Percentiles rank a stretch among this genome's conserved stretches.
These are phyloP conservation scores for Cygnus olor DNA, from an alignment of 2,797 vertebrate species.

Conservation along the genomic window DNA sequence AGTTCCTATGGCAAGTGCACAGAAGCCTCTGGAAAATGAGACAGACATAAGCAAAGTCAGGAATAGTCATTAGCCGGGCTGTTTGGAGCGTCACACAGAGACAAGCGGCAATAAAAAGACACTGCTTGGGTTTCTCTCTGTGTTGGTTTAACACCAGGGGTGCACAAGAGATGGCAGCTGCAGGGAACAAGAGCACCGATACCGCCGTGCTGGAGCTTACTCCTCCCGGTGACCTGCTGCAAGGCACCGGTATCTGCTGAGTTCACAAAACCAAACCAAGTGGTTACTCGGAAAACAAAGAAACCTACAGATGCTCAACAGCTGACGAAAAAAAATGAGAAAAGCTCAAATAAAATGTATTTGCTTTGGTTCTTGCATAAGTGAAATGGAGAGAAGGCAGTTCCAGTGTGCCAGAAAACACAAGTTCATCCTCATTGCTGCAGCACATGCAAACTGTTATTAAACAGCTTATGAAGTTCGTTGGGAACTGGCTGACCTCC, in stretches of 20 bases:
- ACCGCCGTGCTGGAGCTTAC: no score
- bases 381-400: neutral
- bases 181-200: neutral
- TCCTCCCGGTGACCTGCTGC: neutral
- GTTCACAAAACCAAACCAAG: neutral
- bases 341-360: neutral
- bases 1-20: neutral
- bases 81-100: neutral
- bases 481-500: neutral
- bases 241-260: neutral
- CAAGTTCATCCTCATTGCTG: no score
- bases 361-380: neutral
- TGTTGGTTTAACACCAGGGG: neutral
- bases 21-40: neutral
- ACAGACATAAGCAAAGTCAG: neutral
- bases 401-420: neutral
- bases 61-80: neutral
- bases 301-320: neutral
- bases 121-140: rapidly evolving
- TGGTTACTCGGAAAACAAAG: neutral
- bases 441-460: neutral
- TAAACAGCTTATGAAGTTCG: neutral
- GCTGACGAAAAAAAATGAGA: neutral
- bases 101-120: rapidly evolving
- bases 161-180: neutral